Base-by-base conservation (phyloP, 2,113 vertebrate genomes). In the Scartelaos histophorus region DNA sequence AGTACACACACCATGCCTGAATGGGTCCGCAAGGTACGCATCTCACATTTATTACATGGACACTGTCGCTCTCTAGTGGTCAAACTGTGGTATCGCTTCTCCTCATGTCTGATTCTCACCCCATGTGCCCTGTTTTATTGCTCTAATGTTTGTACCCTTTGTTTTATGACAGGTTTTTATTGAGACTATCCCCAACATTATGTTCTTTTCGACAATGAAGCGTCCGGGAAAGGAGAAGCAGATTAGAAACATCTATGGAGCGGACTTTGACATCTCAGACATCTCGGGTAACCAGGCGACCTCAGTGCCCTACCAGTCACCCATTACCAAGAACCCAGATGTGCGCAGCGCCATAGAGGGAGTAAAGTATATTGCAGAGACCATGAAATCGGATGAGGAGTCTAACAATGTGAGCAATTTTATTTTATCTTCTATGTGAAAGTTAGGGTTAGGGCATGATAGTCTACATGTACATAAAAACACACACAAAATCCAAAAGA, bases 201-300 rank as follows among this genome's bases (percentile, higher is more conserved):
- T 98, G 97, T 97, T 98, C 91, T 98, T 98, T 91, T 98, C 97
- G 38, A 97, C 96, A 21, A 97, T 97, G 96, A 98, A 98, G 88
- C 92, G 96, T 34, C 95, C 96, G 0, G 94, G 95, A 51, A 95
- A 94, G 87, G 95, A 97, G 62, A 97, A 94, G 70, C 93, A 92
- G 79, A 92, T 85, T 4, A 95, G 94, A 88, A 94, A 60, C 62
- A 91, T 95, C 86, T 96, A 96, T 73, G 82, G 93, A 21, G 94
- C 94, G 81, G 96, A 96, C 69, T 95, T 97, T 66, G 97, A 98
- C 88, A 97, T 98, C 82, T 97, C 97, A 24, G 97, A 97, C 75
- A 98, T 98, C 86, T 98, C 97, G 29, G 97, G 97, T 57, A 97
- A 97, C 78, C 93, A 95, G 34, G 90, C 81, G 16, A 90, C 95